A percentile compares a stretch with the other conserved stretches of the same genome.
Conservation (phyloP, 2,888 invertebrate species). For the Phalera bucephala region DNA sequence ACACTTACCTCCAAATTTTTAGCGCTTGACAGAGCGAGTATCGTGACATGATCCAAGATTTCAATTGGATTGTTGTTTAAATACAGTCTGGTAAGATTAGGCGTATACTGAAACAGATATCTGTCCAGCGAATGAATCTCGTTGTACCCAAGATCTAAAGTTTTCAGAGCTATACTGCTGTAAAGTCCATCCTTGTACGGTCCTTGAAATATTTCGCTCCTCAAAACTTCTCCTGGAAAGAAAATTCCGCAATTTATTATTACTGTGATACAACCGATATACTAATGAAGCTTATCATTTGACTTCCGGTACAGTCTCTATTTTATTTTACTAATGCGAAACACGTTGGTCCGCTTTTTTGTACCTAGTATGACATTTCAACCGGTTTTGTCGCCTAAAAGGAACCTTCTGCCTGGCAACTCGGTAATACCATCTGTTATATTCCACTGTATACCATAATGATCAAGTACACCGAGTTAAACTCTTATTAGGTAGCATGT, state of each 20-base stretch:
- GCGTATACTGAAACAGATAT: constrained; percentile 85
- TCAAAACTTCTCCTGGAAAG: constrained; percentile 82
- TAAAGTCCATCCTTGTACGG: constrained; percentile 82
- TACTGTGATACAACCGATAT: too few relatives aligned
- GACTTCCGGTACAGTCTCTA: neutral
- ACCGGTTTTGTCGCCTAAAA: too few relatives aligned
- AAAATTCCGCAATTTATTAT: neutral
- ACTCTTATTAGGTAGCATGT: too few relatives aligned
- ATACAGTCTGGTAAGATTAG: constrained; percentile 82
- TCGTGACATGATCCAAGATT: constrained; percentile 83
- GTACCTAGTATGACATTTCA: constrained; percentile 4
- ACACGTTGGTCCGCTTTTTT: neutral
- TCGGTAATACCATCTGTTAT: too few relatives aligned
- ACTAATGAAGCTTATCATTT: too few relatives aligned
- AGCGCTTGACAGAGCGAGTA: constrained; percentile 81
- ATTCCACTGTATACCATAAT: too few relatives aligned
- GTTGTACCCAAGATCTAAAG: constrained; percentile 85
- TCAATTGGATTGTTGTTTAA: constrained; percentile 85
- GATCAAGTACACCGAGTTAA: too few relatives aligned
- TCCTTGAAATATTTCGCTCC: constrained; percentile 86
- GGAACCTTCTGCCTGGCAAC: too few relatives aligned
- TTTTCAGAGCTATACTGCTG: constrained; percentile 82
- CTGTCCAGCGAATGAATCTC: constrained; percentile 84
- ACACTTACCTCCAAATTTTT: constrained; percentile 78
- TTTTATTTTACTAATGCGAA: neutral